Evolutionary conservation across 2,888 invertebrate genomes (phyloP).

Genomic region (Cinara cedri): DNA sequence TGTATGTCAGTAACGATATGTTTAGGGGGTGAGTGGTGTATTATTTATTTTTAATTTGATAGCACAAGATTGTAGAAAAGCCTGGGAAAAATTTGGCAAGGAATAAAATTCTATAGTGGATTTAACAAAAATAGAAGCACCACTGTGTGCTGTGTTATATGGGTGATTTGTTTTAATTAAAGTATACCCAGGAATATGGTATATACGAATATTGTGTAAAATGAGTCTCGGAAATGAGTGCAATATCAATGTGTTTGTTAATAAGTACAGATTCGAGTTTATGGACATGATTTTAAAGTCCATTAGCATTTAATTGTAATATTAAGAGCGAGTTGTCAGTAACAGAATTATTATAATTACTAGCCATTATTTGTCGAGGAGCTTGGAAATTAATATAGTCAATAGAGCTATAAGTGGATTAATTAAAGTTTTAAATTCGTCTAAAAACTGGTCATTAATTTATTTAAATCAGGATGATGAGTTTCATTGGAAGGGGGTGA

Average conservation of each 20-base stretch:
- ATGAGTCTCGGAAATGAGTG: constrained; percentile 14
- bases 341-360: constrained; percentile 19
- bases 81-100: constrained; percentile 8
- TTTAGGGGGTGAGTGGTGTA: no score
- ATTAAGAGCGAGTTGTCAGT: constrained; percentile 36
- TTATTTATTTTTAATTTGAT: background rate
- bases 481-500: constrained; percentile 16
- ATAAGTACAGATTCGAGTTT: constrained; percentile 1
- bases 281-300: background rate
- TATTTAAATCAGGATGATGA: constrained; percentile 20
- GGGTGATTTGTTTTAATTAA: constrained; percentile 26
- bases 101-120: constrained; percentile 27
- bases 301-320: constrained; percentile 23
- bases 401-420: constrained; percentile 28
- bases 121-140: constrained; percentile 23
- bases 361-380: constrained; percentile 23
- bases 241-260: constrained; percentile 17
- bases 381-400: constrained; percentile 29
- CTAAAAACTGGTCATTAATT: constrained; percentile 2
- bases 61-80: constrained; percentile 27
- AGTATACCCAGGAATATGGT: constrained; percentile 25
- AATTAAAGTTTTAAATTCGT: constrained; percentile 16
- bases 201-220: constrained; percentile 13
- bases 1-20: no score
- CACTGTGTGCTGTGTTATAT: background rate